Conservation (phyloP, 2,888 invertebrate species). For the Axea sp. region DNA sequence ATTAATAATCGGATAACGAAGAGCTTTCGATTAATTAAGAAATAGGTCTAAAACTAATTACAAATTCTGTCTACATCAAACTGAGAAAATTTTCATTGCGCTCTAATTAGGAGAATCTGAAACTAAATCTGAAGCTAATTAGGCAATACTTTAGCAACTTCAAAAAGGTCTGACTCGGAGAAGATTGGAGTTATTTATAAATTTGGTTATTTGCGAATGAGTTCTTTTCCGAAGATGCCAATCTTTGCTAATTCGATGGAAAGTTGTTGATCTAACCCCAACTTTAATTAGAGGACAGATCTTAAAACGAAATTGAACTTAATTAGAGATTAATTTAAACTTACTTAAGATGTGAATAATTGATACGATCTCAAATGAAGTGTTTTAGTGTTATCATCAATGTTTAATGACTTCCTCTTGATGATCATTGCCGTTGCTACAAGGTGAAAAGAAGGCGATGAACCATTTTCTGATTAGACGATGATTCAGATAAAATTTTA, state of each 20-base stretch:
- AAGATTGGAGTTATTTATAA: slow-evolving; percentile 7
- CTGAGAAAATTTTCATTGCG: slow-evolving; percentile 8
- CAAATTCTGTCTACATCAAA: no score
- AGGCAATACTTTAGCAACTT: slow-evolving; percentile 12
- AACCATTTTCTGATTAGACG: slow-evolving; percentile 13
- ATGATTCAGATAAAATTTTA: slow-evolving; percentile 11
- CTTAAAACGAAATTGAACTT: not conserved
- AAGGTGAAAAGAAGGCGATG: slow-evolving; percentile 9
- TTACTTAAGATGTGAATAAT: not conserved
- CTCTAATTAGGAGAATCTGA: slow-evolving; percentile 11
- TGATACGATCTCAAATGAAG: not conserved
- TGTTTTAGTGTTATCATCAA: slow-evolving; percentile 1
- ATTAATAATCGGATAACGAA: not conserved
- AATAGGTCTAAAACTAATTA: slow-evolving; percentile 5
- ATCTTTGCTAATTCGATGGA: slow-evolving; percentile 1
- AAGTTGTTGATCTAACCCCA: not conserved
- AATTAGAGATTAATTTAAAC: slow-evolving; percentile 14
- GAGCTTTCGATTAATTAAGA: not conserved
- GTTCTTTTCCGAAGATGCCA: not conserved
- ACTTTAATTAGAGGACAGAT: slow-evolving; percentile 16
- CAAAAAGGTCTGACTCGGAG: slow-evolving; percentile 1
- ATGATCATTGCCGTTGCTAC: slow-evolving; percentile 2
- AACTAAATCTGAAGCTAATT: slow-evolving; percentile 29
- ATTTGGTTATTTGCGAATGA: slow-evolving; percentile 12
- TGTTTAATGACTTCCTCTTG: slow-evolving; percentile 1